Conservation (phyloP, 2,797 vertebrate species). For the Sebastes minor region DNA sequence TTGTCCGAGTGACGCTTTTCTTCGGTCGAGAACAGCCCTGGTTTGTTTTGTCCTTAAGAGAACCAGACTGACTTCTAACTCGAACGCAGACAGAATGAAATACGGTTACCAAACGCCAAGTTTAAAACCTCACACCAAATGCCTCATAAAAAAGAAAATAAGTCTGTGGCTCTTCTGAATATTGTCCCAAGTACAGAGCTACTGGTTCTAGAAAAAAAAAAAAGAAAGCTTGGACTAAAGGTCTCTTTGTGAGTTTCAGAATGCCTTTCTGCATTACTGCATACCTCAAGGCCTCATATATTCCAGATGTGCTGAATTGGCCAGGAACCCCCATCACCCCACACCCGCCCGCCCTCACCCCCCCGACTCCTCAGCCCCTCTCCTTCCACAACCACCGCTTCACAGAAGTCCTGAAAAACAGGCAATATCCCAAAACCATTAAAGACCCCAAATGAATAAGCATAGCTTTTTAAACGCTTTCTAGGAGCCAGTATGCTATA, state of each 20-base stretch:
- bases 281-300: slow-evolving; percentile 88
- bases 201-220: slow-evolving; percentile 68
- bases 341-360: background rate
- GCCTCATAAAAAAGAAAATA: slow-evolving; percentile 72
- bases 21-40: background rate
- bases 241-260: slow-evolving; percentile 85
- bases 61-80: slow-evolving; percentile 1
- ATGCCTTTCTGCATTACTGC: slow-evolving; percentile 85
- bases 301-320: slow-evolving; percentile 88
- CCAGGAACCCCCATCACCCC: slow-evolving; percentile 50
- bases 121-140: slow-evolving; percentile 64
- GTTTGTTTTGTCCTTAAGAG: background rate
- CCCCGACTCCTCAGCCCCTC: slow-evolving; percentile 56
- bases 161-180: slow-evolving; percentile 71
- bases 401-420: slow-evolving; percentile 74
- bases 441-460: slow-evolving; percentile 65
- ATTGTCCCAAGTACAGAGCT: slow-evolving; percentile 74
- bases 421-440: slow-evolving; percentile 74
- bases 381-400: slow-evolving; percentile 44
- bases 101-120: slow-evolving; percentile 24
- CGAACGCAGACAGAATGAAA: slow-evolving; percentile 21
- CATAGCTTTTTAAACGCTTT: slow-evolving; percentile 44
- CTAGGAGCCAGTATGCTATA: slow-evolving; percentile 32
- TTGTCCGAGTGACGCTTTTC: background rate
- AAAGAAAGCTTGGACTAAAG: slow-evolving; percentile 75